Conservation (phyloP, 2,113 vertebrate species). For the Daubentonia madagascariensis region DNA sequence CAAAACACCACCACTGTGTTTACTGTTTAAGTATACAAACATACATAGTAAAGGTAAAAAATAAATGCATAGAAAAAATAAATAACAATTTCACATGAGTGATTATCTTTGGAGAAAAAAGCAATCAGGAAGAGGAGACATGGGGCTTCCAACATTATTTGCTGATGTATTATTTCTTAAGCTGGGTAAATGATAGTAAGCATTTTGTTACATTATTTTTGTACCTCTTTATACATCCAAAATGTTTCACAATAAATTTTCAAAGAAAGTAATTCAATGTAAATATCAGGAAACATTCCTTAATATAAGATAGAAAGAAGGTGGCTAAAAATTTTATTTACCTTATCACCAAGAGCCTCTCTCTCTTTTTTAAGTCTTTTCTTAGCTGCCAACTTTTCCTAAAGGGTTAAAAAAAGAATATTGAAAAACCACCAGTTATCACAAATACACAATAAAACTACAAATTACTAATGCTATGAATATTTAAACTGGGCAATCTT, state of each 20-base stretch:
- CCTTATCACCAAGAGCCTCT: slow-evolving; percentile 94
- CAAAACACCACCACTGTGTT: neutral
- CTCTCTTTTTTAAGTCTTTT: slow-evolving; percentile 94
- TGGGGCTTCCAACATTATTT: neutral
- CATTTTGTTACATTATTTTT: neutral
- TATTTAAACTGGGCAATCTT: neutral
- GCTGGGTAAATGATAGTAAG: neutral
- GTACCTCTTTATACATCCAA: neutral
- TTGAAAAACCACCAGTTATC: slow-evolving; percentile 33
- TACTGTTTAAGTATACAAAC: neutral
- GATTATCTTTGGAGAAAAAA: neutral
- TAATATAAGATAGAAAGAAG: slow-evolving; percentile 10
- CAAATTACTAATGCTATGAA: slow-evolving; percentile 9
- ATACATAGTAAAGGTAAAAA: neutral
- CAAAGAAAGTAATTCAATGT: neutral
- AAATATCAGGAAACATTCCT: neutral
- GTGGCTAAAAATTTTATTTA: slow-evolving; percentile 74
- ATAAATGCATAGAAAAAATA: neutral
- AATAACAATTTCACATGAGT: neutral
- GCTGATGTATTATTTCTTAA: neutral
- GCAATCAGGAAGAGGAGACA: neutral
- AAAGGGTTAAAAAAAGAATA: slow-evolving; percentile 22
- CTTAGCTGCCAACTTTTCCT: slow-evolving; percentile 92
- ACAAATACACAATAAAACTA: slow-evolving; percentile 5
- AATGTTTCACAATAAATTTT: slow-evolving; percentile 16